These are phyloP conservation scores for Nomada flava DNA, from an alignment of 2,888 invertebrate genomes.

Conservation along the genomic window DNA sequence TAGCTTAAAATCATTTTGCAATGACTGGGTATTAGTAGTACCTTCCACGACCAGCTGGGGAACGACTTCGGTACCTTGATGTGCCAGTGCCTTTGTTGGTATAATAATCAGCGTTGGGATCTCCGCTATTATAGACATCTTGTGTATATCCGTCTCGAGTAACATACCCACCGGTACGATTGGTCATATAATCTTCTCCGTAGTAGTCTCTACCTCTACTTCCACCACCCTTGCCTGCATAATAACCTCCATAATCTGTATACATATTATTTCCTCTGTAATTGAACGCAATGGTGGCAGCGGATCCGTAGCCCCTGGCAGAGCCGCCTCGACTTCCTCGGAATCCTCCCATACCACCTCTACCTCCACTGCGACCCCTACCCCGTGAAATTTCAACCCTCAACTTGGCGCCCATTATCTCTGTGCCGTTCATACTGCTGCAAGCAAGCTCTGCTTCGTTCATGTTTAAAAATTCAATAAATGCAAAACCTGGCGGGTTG, in stretches of 20 bases:
- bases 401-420: conserved; percentile 94
- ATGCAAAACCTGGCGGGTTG: conserved; percentile 97
- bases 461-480: conserved; percentile 95
- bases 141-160: conserved; percentile 80
- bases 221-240: conserved; percentile 81
- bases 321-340: conserved; percentile 86
- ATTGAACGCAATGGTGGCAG: conserved; percentile 82
- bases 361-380: conserved; percentile 89
- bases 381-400: conserved; percentile 95
- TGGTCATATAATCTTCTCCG: conserved; percentile 81
- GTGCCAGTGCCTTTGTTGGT: conserved; percentile 83
- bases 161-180: conserved; percentile 81
- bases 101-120: conserved; percentile 79
- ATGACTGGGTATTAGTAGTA: conserved; percentile 80
- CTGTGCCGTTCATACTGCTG: conserved; percentile 94
- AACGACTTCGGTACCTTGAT: conserved; percentile 85
- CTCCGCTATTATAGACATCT: conserved; percentile 80
- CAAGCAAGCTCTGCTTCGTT: conserved; percentile 96
- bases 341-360: conserved; percentile 87
- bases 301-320: conserved; percentile 84
- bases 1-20: conserved; percentile 68
- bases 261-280: conserved; percentile 86
- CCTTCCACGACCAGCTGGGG: conserved; percentile 86
- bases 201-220: conserved; percentile 81
- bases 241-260: conserved; percentile 81